Base-by-base conservation (phyloP, 2,797 vertebrate genomes). In the Danio albolineatus region DNA sequence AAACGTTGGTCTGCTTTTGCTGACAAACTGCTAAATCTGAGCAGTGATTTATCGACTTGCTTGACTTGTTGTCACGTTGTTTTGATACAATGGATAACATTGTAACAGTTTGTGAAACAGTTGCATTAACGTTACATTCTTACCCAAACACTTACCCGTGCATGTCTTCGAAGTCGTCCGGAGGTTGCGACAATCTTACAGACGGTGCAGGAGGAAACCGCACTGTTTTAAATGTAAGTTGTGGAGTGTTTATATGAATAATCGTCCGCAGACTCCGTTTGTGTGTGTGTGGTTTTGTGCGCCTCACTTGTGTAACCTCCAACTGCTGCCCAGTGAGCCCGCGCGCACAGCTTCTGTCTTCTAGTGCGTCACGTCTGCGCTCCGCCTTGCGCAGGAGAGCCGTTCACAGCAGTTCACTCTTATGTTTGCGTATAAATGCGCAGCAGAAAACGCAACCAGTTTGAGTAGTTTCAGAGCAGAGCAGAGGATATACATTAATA, bases 281-380 rank as follows among this genome's bases (percentile, higher is more conserved):
- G n/a, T n/a, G 36, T 44, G 2, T 28, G 64, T 21, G 17, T 64
- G n/a, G 41, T 64, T 62, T 46, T 13, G 62, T 65, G 7, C 21
- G 12, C 41, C 6, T 65, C 43, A 2, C 14, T 4, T 12, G 19
- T 19, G 48, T 36, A 70, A 39, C 17, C 51, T 21, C 38, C 69
- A 56, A 56, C 69, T 72, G 64, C 43, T 66, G 64, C 7, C 43
- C 46, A 17, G 38, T 43, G 39, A 57, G 39, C 69, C 69, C 69
- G 69, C 69, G 69, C 69, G 7, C 51, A 19, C 51, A 7, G 10
- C 1, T 21, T 14, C 53, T 57, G 53, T 16, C 7, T 21, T 72
- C 17, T 4, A 19, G 13, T 51, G 36, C 67, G 49, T 70, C 67
- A 54, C 17, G 12, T 17, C 6, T 70, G 67, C 67, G 67, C 36